phyloP scores from a whole-genome alignment of 2,797 vertebrate genomes.

The Glyptemys insculpta region DNA sequence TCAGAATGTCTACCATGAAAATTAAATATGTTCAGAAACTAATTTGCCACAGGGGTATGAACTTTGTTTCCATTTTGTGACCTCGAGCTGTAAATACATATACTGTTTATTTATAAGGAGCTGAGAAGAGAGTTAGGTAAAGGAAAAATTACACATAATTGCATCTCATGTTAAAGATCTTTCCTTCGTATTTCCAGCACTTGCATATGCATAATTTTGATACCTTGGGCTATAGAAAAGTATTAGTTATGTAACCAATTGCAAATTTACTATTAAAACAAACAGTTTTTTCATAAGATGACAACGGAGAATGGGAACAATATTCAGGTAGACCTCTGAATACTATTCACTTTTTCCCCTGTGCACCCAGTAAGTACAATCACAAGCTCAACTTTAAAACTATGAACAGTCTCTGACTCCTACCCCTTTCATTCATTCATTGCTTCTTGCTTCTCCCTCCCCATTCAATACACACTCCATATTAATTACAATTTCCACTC shows the following conservation, averaged over 20 bases:
- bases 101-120: neutral
- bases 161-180: neutral
- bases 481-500: rapidly evolving
- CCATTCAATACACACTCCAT: neutral
- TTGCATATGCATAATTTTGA: neutral
- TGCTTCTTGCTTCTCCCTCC: neutral
- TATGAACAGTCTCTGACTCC: neutral
- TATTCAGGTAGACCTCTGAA: neutral
- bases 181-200: neutral
- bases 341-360: rapidly evolving
- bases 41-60: neutral
- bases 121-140: neutral
- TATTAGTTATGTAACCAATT: neutral
- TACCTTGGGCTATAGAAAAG: neutral
- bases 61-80: neutral
- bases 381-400: neutral
- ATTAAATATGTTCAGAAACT: neutral
- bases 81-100: neutral
- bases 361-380: rapidly evolving
- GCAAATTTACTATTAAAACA: neutral
- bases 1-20: neutral
- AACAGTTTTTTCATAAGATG: neutral
- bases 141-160: neutral
- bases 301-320: neutral
- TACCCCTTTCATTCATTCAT: neutral